Base-by-base conservation (phyloP, 2,797 vertebrate species). In the Sebastes hubbsi region DNA sequence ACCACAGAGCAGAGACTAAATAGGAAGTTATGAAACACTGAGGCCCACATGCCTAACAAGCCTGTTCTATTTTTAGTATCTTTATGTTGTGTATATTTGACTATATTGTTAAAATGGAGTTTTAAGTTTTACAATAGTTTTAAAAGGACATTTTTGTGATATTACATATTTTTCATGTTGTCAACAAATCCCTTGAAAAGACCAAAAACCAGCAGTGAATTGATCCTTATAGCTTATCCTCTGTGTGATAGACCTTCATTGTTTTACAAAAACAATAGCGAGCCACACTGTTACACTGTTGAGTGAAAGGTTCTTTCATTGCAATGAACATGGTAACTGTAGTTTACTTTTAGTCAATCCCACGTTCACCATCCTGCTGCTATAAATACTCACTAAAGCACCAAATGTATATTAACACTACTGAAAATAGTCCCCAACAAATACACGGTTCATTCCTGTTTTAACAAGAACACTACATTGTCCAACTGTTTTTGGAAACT, bases 41-140 rank as follows among this genome's bases (percentile, higher is more conserved):
- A 16, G 72, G 60, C 12, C 72, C 63, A 89, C 30, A 72, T 72
- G 52, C 46, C 72, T 36, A 75, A 76, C 55, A 75, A 85, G 58
- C 30, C 30, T 56, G 18, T 34, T 65, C 11, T 46, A 63, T 63
- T 25, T 25, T 66, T 16, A 56, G 9, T 64, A 34, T 69, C 25
- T 67, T 8, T 49, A 49, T 49, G 46, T 20, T 3, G 64, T 3
- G 61, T 59, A 38, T 6, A 65, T n/a, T 49, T 77, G 16, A 61
- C 46, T 8, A 42, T 1, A 52, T 30, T 68, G 42, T 68, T 68
- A 3, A 68, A 65, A 36, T 10, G 5, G 18, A 20, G 13, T 49
- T 68, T 2, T 1, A 2, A 18, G n/a, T n/a, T n/a, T n/a, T 4
- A 34, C 8, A 49, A 34, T 27, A 13, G 16, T 71, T 24, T 52